These are phyloP conservation scores for Harlomillsia oculata DNA, from an alignment of 1,140 invertebrate species.

Conservation along the genomic window DNA sequence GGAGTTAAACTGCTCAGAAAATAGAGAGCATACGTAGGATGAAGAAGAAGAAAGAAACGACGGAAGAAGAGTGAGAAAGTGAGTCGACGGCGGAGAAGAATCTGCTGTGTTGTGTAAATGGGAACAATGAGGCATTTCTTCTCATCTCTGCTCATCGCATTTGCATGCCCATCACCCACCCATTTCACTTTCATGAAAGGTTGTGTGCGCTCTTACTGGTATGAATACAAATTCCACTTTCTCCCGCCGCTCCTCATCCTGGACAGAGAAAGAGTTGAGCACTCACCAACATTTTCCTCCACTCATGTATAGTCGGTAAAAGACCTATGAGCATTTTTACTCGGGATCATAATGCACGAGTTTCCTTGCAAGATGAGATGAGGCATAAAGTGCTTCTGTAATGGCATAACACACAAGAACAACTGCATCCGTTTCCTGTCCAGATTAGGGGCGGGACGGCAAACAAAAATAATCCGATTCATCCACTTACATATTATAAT, in stretches of 20 bases:
- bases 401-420: too few relatives aligned
- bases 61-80: constrained; percentile 1
- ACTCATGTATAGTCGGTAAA: background rate
- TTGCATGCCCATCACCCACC: constrained; percentile 12
- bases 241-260: background rate
- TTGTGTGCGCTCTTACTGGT: too few relatives aligned
- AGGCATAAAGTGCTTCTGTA: too few relatives aligned
- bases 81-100: constrained; percentile 2
- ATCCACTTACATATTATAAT: too few relatives aligned
- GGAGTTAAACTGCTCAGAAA: too few relatives aligned
- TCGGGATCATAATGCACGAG: too few relatives aligned
- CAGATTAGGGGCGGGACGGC: too few relatives aligned
- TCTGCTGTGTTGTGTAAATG: constrained; percentile 5
- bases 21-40: background rate
- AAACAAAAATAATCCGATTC: too few relatives aligned
- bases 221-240: constrained; percentile 9
- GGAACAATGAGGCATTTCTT: too few relatives aligned
- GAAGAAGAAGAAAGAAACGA: constrained; percentile 7
- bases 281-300: background rate
- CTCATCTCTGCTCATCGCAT: constrained; percentile 9
- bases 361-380: too few relatives aligned
- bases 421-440: too few relatives aligned
- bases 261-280: background rate
- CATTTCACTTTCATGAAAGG: constrained; percentile 11
- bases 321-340: too few relatives aligned